These are phyloP conservation scores for Oryzias sinensis DNA, from an alignment of 2,797 vertebrate species.

Conservation along the genomic window DNA sequence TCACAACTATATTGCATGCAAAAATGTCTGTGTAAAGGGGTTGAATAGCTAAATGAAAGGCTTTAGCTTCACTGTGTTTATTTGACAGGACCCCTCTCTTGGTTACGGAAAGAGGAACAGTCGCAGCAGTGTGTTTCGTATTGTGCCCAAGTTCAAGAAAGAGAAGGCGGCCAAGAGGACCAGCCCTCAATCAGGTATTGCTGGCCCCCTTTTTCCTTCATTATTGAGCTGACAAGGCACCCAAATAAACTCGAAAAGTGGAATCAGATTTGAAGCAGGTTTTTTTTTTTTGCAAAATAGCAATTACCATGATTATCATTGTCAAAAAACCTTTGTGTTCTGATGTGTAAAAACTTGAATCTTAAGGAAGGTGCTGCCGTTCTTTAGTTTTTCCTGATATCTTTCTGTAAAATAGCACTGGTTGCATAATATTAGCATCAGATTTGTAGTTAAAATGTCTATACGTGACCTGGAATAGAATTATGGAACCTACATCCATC, in stretches of 20 bases:
- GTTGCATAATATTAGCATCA: too few relatives aligned
- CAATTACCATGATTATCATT: too few relatives aligned
- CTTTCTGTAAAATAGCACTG: too few relatives aligned
- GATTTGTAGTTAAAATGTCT: too few relatives aligned
- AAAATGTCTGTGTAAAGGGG: conserved; percentile 36
- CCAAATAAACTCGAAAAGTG: conserved; percentile 1
- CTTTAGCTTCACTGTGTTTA: conserved; percentile 76
- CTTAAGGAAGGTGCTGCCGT: too few relatives aligned
- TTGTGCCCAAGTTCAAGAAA: conserved; percentile 99
- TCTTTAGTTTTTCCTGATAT: too few relatives aligned
- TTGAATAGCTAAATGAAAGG: conserved; percentile 71
- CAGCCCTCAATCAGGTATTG: conserved; percentile 92
- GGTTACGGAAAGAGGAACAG: conserved; percentile 97
- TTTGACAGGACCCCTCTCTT: conserved; percentile 89
- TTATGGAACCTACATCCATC: too few relatives aligned
- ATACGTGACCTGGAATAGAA: too few relatives aligned
- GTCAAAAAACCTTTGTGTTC: too few relatives aligned
- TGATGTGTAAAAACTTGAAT: too few relatives aligned
- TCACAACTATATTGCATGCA: conserved; percentile 21
- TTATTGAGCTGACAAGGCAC: conserved; percentile 4
- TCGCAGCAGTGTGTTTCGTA: conserved; percentile 94
- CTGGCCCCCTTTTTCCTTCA: conserved; percentile 17
- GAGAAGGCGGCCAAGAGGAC: conserved; percentile 92
- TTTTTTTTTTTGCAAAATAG: too few relatives aligned
- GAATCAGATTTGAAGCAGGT: background rate